phyloP scores from a whole-genome alignment of 2,888 invertebrate genomes.

The Podabrus alpinus region DNA sequence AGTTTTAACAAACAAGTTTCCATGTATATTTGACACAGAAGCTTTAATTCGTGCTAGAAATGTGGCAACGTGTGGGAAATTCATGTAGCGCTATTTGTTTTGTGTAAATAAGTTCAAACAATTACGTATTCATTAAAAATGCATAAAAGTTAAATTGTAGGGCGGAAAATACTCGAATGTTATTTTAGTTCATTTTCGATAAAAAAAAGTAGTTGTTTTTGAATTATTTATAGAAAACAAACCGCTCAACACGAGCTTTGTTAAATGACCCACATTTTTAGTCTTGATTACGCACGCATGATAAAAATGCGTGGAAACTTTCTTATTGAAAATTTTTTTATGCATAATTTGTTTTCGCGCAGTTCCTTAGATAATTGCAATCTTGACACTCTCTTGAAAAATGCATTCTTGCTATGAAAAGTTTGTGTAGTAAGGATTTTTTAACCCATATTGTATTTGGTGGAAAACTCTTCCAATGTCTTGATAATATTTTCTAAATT shows the following conservation, averaged over 20 bases:
- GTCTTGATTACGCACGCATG: neutral
- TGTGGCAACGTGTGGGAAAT: neutral
- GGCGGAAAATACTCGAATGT: neutral
- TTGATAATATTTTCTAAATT: too few species aligned
- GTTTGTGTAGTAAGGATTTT: too few species aligned
- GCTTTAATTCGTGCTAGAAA: neutral
- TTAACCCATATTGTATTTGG: too few species aligned
- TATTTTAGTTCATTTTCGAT: neutral
- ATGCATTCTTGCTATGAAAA: too few species aligned
- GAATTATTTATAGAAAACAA: neutral
- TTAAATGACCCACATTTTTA: neutral
- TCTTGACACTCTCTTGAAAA: too few species aligned
- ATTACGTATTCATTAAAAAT: neutral
- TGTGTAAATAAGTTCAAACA: neutral
- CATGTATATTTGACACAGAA: neutral
- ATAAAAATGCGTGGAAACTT: neutral
- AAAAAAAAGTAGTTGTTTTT: neutral
- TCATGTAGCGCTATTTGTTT: neutral
- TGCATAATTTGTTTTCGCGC: too few species aligned
- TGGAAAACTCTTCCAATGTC: too few species aligned
- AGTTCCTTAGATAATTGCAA: too few species aligned
- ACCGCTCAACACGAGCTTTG: neutral
- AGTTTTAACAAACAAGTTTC: too few species aligned
- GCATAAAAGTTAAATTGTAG: neutral
- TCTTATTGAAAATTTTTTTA: neutral